Conservation (phyloP, 2,113 vertebrate genomes). For the Neoarius graeffei region DNA sequence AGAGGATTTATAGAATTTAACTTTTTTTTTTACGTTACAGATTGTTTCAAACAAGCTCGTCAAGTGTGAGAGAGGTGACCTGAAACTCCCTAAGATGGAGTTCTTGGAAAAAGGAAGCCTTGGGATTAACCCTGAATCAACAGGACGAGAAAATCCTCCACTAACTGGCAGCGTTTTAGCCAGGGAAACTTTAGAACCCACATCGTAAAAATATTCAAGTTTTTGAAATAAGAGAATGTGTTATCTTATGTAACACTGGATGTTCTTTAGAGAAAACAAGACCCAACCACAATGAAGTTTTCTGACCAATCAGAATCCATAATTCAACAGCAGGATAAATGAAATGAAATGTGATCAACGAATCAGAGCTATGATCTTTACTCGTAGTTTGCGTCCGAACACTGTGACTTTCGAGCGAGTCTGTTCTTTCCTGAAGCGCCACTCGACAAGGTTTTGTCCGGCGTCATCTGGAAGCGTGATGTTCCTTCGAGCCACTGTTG, state of each 20-base stretch:
- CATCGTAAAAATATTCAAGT: not conserved
- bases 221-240: not conserved
- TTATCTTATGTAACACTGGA: not conserved
- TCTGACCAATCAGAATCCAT: not conserved
- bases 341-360: not conserved
- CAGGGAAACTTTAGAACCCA: not conserved
- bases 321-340: not conserved
- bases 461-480: slow-evolving; percentile 94
- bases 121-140: not conserved
- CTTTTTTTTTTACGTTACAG: not conserved
- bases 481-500: slow-evolving; percentile 91
- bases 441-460: slow-evolving; percentile 94
- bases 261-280: not conserved
- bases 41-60: not conserved
- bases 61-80: not conserved
- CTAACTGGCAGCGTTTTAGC: not conserved
- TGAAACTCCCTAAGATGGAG: not conserved
- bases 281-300: not conserved
- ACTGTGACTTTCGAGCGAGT: slow-evolving; percentile 92
- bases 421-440: slow-evolving; percentile 96
- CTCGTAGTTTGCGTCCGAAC: slow-evolving; percentile 94
- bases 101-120: not conserved
- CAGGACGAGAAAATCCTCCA: not conserved
- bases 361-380: slow-evolving; percentile 67
- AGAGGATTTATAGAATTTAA: not conserved